Conservation (phyloP, 2,888 invertebrate species). For the Halictus quadricinctus region DNA sequence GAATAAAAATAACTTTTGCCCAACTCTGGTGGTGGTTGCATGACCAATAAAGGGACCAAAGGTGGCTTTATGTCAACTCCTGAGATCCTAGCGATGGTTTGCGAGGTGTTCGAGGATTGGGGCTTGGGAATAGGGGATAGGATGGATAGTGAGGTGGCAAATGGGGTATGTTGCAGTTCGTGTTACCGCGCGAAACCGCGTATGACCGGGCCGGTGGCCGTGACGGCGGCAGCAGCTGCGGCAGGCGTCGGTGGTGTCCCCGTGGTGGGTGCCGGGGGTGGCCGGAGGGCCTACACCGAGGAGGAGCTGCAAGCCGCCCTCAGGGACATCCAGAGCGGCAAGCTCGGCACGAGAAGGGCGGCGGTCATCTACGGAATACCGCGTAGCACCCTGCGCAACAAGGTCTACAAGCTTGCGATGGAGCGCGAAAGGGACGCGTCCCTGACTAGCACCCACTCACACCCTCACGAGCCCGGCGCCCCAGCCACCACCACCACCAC, state of each 20-base stretch:
- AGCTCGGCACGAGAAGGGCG: constrained; percentile 95
- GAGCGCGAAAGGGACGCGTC: constrained; percentile 88
- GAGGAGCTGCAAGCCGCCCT: constrained; percentile 97
- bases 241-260: constrained; percentile 93
- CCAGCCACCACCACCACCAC: constrained; percentile 75
- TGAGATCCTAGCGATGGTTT: not conserved
- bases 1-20: not conserved
- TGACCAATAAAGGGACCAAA: not conserved
- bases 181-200: constrained; percentile 88
- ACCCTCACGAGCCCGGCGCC: constrained; percentile 78
- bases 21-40: not conserved
- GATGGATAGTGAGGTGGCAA: not conserved
- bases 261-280: constrained; percentile 86
- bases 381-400: constrained; percentile 97
- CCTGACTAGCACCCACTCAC: constrained; percentile 82
- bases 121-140: not conserved
- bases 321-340: constrained; percentile 95
- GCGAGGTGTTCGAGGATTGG: not conserved
- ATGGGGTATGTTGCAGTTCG: constrained; percentile 74
- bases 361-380: constrained; percentile 98
- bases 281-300: constrained; percentile 94
- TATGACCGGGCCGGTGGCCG: constrained; percentile 88
- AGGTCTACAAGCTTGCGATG: constrained; percentile 92
- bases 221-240: constrained; percentile 88
- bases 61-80: not conserved